Percentiles rank a stretch among this genome's conserved stretches.
phyloP scores from a whole-genome alignment of 2,888 invertebrate genomes.

The Melangyna quadrimaculata region DNA sequence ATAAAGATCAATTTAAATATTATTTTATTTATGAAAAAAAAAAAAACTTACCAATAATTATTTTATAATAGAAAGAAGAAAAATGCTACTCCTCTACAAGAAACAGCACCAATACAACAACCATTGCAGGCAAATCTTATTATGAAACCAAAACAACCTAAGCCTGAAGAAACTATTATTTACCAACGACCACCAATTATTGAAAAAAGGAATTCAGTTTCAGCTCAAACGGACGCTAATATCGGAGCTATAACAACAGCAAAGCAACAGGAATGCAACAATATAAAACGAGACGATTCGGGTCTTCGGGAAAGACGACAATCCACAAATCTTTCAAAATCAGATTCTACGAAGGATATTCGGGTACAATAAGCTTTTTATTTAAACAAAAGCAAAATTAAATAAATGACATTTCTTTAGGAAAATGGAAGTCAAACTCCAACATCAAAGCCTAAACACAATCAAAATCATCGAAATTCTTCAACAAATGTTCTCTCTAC shows the following conservation, averaged over 20 bases:
- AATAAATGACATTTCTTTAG: conserved; percentile 11
- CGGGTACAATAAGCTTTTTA: conserved; percentile 61
- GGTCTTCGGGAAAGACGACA: conserved; percentile 76
- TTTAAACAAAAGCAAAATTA: not conserved
- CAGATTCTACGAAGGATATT: conserved; percentile 71
- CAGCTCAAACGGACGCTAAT: conserved; percentile 79
- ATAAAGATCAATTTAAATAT: too few species aligned
- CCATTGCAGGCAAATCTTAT: conserved; percentile 41
- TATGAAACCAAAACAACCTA: conserved; percentile 54
- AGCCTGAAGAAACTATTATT: conserved; percentile 55
- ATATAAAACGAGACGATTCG: conserved; percentile 75
- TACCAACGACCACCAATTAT: conserved; percentile 62
- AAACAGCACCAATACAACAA: conserved; percentile 51
- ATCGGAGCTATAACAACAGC: conserved; percentile 76
- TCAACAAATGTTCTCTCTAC: conserved; percentile 78
- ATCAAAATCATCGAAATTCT: conserved; percentile 78
- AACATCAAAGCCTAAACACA: conserved; percentile 77
- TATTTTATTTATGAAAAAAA: not conserved
- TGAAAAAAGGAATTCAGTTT: conserved; percentile 80
- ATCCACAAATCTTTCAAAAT: conserved; percentile 73
- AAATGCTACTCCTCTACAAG: conserved; percentile 57
- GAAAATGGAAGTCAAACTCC: conserved; percentile 79
- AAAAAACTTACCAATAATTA: not conserved
- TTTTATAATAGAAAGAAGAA: conserved; percentile 72
- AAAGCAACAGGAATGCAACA: conserved; percentile 76